These are phyloP conservation scores for Zenarchopterus dispar DNA, from an alignment of 2,797 vertebrate genomes.

Conservation along the genomic window DNA sequence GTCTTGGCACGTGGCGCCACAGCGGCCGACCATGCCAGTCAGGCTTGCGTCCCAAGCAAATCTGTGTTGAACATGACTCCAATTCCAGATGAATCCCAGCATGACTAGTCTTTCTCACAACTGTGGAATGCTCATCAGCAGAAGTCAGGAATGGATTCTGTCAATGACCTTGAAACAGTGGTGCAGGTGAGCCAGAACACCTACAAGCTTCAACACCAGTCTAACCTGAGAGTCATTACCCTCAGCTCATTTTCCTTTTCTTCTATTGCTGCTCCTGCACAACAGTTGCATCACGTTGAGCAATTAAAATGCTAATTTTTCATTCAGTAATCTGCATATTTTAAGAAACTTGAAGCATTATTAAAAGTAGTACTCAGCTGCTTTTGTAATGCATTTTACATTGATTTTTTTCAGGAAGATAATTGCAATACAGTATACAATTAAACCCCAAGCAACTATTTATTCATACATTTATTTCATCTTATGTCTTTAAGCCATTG, in stretches of 20 bases:
- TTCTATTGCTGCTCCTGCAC: constrained; percentile 34
- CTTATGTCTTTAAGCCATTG: background rate
- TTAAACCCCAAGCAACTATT: constrained; percentile 8
- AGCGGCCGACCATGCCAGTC: constrained; percentile 56
- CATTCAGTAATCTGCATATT: constrained; percentile 31
- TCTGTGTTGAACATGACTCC: constrained; percentile 48
- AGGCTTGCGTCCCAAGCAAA: constrained; percentile 64
- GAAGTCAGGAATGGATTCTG: constrained; percentile 37
- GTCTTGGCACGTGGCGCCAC: constrained; percentile 51
- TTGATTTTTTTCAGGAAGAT: background rate
- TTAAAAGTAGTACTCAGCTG: constrained; percentile 12
- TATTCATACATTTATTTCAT: background rate
- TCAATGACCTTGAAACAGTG: constrained; percentile 17
- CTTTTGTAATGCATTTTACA: background rate
- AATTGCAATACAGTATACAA: background rate
- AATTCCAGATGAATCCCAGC: constrained; percentile 50
- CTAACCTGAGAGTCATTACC: constrained; percentile 43
- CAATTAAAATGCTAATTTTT: constrained; percentile 63
- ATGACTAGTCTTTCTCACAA: constrained; percentile 53
- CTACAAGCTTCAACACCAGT: constrained; percentile 42
- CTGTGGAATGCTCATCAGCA: constrained; percentile 52
- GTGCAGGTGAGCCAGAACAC: constrained; percentile 51
- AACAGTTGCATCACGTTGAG: constrained; percentile 40
- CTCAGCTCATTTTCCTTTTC: constrained; percentile 49
- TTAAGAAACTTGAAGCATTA: constrained; percentile 5